Evolutionary conservation across 2,797 vertebrate species (phyloP), one percentile per base, ranked within the genome.

Genomic region (Cyclopterus lumpus): DNA sequence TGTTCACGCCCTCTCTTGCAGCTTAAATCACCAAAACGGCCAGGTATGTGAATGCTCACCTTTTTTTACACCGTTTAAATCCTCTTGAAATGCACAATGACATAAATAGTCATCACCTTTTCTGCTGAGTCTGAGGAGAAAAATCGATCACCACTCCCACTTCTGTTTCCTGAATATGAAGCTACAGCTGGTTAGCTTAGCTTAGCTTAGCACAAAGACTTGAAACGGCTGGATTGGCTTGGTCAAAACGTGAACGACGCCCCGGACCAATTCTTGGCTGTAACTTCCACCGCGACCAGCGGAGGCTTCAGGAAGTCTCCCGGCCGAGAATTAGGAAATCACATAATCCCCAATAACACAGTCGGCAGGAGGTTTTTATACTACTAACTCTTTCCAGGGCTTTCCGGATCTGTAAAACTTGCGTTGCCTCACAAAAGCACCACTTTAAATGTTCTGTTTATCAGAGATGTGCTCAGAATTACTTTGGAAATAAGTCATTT

Each of bases 21-120:
- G 98, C 96, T 99, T 28, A 99, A 99, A 89, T 99, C 98, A 58
- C 98, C 98, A 67, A 99, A 99, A 92, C 96, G 97, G 79, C 96
- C 97, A 94, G 97, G 98, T 99, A 95, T 84, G 96, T 79, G 48
- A 42, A 4, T n/a, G 11, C 32, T 53, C 22, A 0, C 18, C 20
- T 58, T 44, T 12, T 40, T 54, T 38, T 16, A 1, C 24, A 18
- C n/a, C n/a, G 5, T 20, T 36, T 0, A 7, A 24, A 12, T 51
- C 11, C 34, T 36, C 6, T 53, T 51, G n/a, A 66, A 8, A 11
- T 20, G 8, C 49, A 54, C 38, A 40, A 12, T 6, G 5, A 61
- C 14, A 38, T 10, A n/a, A 5, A 11, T 42, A 1, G 8, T 70
- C 10, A 26, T 42, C 54, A 0, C 2, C 4, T 32, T n/a, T 58